These are phyloP conservation scores for Podilymbus podiceps DNA, from an alignment of 2,113 vertebrate genomes.

Conservation along the genomic window DNA sequence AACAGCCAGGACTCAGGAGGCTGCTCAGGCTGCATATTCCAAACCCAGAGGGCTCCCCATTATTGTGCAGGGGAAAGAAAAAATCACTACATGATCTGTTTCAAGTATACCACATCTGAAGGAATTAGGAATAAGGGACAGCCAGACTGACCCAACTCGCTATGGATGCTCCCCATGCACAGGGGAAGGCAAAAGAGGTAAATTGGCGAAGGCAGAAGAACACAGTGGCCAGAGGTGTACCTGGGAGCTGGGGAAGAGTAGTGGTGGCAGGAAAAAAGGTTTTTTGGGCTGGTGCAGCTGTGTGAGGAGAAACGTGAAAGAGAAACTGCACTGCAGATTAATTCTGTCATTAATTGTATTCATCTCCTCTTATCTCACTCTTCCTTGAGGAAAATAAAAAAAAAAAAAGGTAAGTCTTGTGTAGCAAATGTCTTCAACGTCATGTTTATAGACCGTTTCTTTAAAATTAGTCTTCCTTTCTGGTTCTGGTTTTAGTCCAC, in stretches of 20 bases:
- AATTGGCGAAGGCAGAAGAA: background rate
- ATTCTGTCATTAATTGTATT: background rate
- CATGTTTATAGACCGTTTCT: background rate
- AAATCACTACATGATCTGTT: background rate
- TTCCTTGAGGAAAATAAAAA: background rate
- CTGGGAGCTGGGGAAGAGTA: background rate
- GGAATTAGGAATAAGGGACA: background rate
- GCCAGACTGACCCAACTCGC: background rate
- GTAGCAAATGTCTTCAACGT: background rate
- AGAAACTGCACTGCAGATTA: background rate
- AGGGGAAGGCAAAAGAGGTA: background rate
- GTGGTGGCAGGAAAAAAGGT: background rate
- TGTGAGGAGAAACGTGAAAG: background rate
- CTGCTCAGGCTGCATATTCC: background rate
- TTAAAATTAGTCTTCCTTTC: background rate
- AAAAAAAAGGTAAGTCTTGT: background rate
- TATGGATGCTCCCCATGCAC: background rate
- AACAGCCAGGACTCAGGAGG: background rate
- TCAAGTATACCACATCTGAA: background rate
- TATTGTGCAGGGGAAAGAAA: background rate
- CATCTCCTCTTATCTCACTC: background rate
- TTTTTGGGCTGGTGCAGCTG: background rate
- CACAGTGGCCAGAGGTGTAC: background rate
- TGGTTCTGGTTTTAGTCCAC: background rate
- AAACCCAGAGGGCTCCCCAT: background rate